Evolutionary conservation across 2,113 vertebrate genomes (phyloP).

Genomic region (Anoura caudifer): DNA sequence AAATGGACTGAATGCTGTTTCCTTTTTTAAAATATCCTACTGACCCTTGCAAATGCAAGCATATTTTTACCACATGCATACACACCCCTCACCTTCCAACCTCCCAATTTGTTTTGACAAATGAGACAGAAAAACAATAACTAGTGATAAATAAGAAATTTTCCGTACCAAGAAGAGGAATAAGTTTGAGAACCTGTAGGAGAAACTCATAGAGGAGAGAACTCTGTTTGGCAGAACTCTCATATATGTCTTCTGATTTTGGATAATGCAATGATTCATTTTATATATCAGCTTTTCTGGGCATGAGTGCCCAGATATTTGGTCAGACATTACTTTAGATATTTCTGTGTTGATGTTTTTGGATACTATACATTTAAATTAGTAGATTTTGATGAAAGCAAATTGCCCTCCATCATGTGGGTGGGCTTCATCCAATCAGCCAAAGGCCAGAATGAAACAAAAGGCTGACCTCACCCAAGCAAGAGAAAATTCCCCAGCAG

Average conservation of each 20-base stretch:
- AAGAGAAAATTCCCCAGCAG: neutral
- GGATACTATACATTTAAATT: neutral
- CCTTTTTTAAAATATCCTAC: neutral
- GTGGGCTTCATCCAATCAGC: neutral
- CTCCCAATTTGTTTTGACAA: neutral
- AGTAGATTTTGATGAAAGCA: neutral
- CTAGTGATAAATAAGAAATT: neutral
- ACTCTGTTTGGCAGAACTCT: neutral
- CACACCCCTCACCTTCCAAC: neutral
- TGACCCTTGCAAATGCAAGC: neutral
- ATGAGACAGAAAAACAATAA: neutral
- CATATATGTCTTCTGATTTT: neutral
- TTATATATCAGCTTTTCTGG: neutral
- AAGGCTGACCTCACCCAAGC: neutral
- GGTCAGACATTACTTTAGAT: neutral
- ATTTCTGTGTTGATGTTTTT: neutral
- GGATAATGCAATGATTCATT: neutral
- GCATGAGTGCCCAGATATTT: neutral
- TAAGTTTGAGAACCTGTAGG: neutral
- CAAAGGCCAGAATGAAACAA: neutral
- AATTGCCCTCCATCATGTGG: neutral
- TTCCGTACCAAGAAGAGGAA: neutral
- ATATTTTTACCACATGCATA: neutral
- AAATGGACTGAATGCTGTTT: neutral
- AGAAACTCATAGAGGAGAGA: neutral